phyloP scores from a whole-genome alignment of 2,888 invertebrate species.

The Coleophora flavipennella region DNA sequence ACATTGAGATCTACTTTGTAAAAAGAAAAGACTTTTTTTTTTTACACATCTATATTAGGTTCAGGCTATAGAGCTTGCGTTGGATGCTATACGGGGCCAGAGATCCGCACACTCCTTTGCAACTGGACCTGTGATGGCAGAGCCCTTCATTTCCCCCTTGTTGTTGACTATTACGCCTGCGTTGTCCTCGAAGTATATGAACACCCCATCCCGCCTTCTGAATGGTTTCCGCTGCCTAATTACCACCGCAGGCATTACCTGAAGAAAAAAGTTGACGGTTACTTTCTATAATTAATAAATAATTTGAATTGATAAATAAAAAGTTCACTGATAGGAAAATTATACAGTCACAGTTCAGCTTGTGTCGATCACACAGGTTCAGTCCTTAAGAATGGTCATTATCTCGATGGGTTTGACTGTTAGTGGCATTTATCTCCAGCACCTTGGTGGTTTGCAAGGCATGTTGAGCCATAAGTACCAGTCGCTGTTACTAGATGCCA shows the following conservation, averaged over 20 bases:
- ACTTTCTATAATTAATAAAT: background rate
- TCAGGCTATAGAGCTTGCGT: constrained; percentile 98
- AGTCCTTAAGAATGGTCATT: too few relatives aligned
- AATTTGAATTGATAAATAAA: too few relatives aligned
- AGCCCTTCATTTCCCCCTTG: constrained; percentile 99
- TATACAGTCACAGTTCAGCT: too few relatives aligned
- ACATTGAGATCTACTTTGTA: background rate
- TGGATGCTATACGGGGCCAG: constrained; percentile 99
- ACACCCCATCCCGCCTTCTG: constrained; percentile 98
- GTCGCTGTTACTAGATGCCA: too few relatives aligned
- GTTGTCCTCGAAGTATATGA: constrained; percentile 99
- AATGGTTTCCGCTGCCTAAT: constrained; percentile 98
- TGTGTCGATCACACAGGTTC: too few relatives aligned
- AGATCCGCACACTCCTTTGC: constrained; percentile 99
- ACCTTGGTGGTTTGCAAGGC: too few relatives aligned
- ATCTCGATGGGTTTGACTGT: too few relatives aligned
- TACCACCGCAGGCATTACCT: constrained; percentile 99
- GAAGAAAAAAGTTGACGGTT: constrained; percentile 7
- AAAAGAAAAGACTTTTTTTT: constrained; percentile 15
- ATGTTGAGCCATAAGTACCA: too few relatives aligned
- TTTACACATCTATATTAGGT: constrained; percentile 31
- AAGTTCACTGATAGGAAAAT: too few relatives aligned
- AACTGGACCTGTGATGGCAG: constrained; percentile 99
- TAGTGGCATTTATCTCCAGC: too few relatives aligned
- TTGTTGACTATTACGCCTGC: constrained; percentile 99